Conservation (phyloP, 1,140 invertebrate species). For the Ditylenchus dipsaci region DNA sequence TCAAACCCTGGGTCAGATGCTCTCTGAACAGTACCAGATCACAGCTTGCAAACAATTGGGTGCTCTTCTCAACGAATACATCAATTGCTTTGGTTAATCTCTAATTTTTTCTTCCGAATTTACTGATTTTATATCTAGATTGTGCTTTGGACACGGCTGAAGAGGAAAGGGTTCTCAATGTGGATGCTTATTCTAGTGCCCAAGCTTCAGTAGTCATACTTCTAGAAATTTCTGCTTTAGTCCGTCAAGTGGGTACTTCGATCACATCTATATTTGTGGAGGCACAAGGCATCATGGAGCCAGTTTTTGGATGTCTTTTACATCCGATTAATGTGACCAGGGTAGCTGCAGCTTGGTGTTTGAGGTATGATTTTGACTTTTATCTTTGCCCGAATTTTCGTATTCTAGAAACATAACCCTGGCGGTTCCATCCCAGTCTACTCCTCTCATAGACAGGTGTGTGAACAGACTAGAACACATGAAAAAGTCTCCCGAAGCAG, state of each 20-base stretch:
- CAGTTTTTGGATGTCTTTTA: constrained; percentile 74
- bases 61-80: constrained; percentile 82
- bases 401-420: constrained; percentile 71
- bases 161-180: constrained; percentile 49
- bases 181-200: constrained; percentile 51
- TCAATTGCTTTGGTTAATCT: constrained; percentile 75
- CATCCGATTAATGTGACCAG: constrained; percentile 87
- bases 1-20: constrained; percentile 81
- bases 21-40: constrained; percentile 91
- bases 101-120: neutral
- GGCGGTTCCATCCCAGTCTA: constrained; percentile 85
- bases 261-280: constrained; percentile 81
- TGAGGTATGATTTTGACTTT: constrained; percentile 62
- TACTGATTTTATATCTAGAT: constrained; percentile 15
- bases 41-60: constrained; percentile 90
- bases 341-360: constrained; percentile 86
- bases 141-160: constrained; percentile 44
- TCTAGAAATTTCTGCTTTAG: constrained; percentile 70
- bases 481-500: constrained; percentile 83
- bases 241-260: constrained; percentile 82
- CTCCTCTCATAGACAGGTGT: constrained; percentile 79
- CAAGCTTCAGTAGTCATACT: constrained; percentile 70
- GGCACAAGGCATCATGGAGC: constrained; percentile 70
- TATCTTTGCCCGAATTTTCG: neutral
- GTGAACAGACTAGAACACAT: constrained; percentile 68